These are phyloP conservation scores for Sphyrna mokarran DNA, from an alignment of 2,113 vertebrate genomes.

Conservation along the genomic window DNA sequence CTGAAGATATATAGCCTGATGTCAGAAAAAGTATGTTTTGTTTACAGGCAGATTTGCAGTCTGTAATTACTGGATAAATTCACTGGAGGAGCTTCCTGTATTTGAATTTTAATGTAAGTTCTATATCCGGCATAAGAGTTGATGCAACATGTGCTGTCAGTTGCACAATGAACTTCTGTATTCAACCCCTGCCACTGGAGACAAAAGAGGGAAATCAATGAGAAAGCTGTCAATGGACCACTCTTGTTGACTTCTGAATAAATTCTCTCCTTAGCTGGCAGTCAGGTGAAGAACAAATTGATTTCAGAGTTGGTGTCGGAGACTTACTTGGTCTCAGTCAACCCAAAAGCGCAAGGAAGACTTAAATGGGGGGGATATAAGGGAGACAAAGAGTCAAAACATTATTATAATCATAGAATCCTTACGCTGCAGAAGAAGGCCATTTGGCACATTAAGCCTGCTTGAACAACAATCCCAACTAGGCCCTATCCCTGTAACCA, in stretches of 20 bases:
- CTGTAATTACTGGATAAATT: not conserved
- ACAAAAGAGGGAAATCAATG: not conserved
- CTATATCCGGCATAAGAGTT: not conserved
- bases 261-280: not conserved
- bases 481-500: no score
- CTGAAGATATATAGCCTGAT: not conserved
- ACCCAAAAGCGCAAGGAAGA: not conserved
- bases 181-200: not conserved
- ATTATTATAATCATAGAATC: not conserved
- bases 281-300: not conserved
- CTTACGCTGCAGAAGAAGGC: no score
- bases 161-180: not conserved
- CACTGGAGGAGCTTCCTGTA: not conserved
- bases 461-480: no score
- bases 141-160: not conserved
- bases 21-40: not conserved
- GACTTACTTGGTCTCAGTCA: not conserved
- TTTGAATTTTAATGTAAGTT: not conserved
- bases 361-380: not conserved
- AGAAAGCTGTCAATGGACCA: not conserved
- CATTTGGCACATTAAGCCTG: no score
- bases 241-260: not conserved
- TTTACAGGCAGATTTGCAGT: not conserved
- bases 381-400: not conserved
- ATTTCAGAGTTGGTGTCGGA: not conserved